Percentiles rank a stretch among this genome's conserved stretches.
These are phyloP conservation scores for Eupithecia inturbata DNA, from an alignment of 2,888 invertebrate genomes.

Conservation along the genomic window DNA sequence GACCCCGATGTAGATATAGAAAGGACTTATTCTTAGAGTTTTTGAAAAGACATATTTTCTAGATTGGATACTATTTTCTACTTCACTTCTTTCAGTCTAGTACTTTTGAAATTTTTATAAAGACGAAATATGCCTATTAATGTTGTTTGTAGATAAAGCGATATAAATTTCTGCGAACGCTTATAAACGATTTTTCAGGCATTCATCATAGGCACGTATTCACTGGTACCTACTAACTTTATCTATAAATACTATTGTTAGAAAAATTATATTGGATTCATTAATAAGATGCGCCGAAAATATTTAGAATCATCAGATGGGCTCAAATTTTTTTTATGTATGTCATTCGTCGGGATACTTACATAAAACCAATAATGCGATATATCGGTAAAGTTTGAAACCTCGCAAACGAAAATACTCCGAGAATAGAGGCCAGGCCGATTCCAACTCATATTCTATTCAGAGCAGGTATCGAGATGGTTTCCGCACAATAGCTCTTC, in stretches of 20 bases:
- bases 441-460: constrained; percentile 43
- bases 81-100: not conserved
- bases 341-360: too few relatives aligned
- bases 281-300: not conserved
- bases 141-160: not conserved
- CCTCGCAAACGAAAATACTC: not conserved
- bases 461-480: constrained; percentile 45
- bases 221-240: not conserved
- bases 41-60: not conserved
- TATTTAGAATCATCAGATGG: not conserved
- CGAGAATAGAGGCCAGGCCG: constrained; percentile 14
- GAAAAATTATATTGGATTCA: not conserved
- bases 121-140: not conserved
- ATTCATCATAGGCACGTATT: not conserved
- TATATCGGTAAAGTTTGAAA: not conserved
- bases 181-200: not conserved
- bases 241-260: not conserved
- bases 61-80: not conserved
- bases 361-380: not conserved
- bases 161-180: not conserved
- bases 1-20: not conserved
- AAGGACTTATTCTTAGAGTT: not conserved
- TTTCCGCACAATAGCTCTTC: constrained; percentile 46
- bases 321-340: not conserved
- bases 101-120: not conserved